A percentile compares a stretch with the other conserved stretches of the same genome.
These are phyloP conservation scores for Euclidia mi DNA, from an alignment of 2,888 invertebrate genomes.

Conservation along the genomic window DNA sequence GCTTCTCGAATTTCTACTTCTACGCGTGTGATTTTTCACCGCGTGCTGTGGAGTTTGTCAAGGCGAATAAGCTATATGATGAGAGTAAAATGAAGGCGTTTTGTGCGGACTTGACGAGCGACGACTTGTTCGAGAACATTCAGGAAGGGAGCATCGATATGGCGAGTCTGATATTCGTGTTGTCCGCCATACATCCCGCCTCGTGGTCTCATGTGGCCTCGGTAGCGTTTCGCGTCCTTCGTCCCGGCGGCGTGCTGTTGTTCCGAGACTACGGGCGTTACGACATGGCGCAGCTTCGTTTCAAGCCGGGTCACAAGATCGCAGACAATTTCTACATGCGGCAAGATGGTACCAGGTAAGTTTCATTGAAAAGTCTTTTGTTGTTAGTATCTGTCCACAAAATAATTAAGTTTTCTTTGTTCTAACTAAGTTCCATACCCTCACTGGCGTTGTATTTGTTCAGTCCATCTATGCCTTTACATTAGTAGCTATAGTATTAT, in stretches of 20 bases:
- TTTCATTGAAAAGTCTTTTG: neutral
- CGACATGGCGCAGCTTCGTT: constrained; percentile 98
- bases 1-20: constrained; percentile 91
- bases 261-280: constrained; percentile 98
- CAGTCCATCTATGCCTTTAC: too few species aligned
- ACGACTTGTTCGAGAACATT: constrained; percentile 91
- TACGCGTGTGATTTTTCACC: constrained; percentile 98
- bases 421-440: too few species aligned
- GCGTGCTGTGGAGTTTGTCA: constrained; percentile 96
- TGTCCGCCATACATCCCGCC: constrained; percentile 97
- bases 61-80: constrained; percentile 92
- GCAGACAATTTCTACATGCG: constrained; percentile 98
- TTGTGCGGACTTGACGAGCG: constrained; percentile 95
- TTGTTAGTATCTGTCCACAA: neutral
- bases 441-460: too few species aligned
- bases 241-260: constrained; percentile 94
- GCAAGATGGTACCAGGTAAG: constrained; percentile 97
- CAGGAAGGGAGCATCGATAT: constrained; percentile 91
- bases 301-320: constrained; percentile 97
- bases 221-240: constrained; percentile 92
- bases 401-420: too few species aligned
- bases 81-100: constrained; percentile 93
- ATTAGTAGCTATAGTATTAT: too few species aligned
- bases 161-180: constrained; percentile 97
- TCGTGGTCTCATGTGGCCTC: constrained; percentile 92